These are phyloP conservation scores for Atlantisia rogersi DNA, from an alignment of 2,113 vertebrate genomes.

Conservation along the genomic window DNA sequence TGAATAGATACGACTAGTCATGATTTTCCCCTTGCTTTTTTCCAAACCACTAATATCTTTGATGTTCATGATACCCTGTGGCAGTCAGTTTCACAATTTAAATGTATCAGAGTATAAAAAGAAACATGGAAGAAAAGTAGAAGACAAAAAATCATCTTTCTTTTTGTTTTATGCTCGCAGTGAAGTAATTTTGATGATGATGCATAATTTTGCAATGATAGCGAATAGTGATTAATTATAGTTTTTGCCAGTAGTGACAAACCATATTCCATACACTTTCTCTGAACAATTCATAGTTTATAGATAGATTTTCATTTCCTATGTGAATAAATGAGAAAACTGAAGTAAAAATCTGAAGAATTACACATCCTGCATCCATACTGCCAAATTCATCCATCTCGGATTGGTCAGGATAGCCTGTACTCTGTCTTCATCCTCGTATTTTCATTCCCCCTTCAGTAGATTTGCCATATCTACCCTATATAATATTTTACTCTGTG, in stretches of 20 bases:
- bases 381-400: neutral
- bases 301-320: neutral
- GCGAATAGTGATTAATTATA: neutral
- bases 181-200: neutral
- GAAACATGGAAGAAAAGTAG: neutral
- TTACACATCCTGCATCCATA: neutral
- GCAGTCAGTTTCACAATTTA: neutral
- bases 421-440: neutral
- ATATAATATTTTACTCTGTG: neutral
- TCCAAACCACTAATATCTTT: neutral
- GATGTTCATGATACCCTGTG: neutral
- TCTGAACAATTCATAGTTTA: neutral
- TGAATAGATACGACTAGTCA: neutral
- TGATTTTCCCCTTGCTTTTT: accelerated
- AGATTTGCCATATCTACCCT: neutral
- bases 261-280: neutral
- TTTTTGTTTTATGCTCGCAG: neutral
- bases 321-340: neutral
- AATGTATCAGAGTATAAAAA: neutral
- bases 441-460: neutral
- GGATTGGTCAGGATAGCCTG: neutral
- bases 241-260: neutral
- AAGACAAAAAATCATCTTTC: neutral
- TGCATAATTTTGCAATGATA: neutral
- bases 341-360: neutral